Evolutionary conservation across 1,140 invertebrate species (phyloP), one percentile per base, ranked within the genome.

Genomic region (Zelostemma sp.): DNA sequence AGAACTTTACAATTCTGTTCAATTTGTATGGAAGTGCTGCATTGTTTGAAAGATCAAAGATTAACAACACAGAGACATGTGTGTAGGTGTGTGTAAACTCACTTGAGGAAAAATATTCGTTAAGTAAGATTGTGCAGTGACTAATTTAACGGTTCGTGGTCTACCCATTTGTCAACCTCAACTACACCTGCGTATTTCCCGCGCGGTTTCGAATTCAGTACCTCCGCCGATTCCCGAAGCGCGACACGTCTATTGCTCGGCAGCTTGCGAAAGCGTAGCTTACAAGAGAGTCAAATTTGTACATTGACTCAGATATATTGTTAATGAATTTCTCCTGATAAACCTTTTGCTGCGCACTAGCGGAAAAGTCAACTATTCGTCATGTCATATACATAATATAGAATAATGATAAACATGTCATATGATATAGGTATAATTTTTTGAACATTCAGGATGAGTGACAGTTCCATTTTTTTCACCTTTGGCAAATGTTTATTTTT

Each of bases 71-170:
- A 11, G 3, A 5, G 11, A 40, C 9, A 40, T 43, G 49, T 38
- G n/a, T 12, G 5, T 53, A 41, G 17, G 8, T 18, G 28, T 31
- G n/a, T n/a, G 33, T 41, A 25, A 19, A 18, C 50, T 43, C 5
- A 17, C 35, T 14, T 16, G 58, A 69, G 50, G 38, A 63, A 59
- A 48, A 68, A 41, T 31, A 15, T 8, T 43, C 12, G 60, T 64
- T 49, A 56, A 51, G 60, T 64, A 69, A 69, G 51, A 53, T 70
- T 70, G 61, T 70, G 61, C 61, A 65, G 67, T 69, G 61, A 70
- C 68, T 70, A 70, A 70, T 70, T 70, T 70, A 70, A 70, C 68
- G 68, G 68, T 70, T 70, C 68, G 62, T 53, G 58, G 68, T 70
- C 61, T 70, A 61, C 68, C 68, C 68, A 65, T 70, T 70, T 61